Conservation (phyloP, 1,140 invertebrate genomes). For the Proales similis region DNA sequence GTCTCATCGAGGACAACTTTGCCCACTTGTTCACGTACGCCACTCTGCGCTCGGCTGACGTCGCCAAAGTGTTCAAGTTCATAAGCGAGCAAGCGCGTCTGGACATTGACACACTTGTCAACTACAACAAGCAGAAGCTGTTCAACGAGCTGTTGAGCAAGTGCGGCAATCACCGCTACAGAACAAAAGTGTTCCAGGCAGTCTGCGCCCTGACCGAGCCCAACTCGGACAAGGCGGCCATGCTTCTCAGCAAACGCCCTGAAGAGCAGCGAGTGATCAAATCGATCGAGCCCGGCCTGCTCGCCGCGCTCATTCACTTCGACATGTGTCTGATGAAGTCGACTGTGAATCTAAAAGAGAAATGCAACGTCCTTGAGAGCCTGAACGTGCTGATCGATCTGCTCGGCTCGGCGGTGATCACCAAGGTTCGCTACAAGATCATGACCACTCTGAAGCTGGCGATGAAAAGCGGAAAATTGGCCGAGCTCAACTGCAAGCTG, state of each 20-base stretch:
- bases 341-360: conserved; percentile 32
- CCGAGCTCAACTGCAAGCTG: conserved; percentile 29
- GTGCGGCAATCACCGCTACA: conserved; percentile 31
- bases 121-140: conserved; percentile 24
- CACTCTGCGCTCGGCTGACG: conserved; percentile 18
- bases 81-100: conserved; percentile 26
- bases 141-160: conserved; percentile 30
- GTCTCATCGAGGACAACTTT: conserved; percentile 36
- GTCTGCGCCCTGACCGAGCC: conserved; percentile 18
- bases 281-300: conserved; percentile 26
- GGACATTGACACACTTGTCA: conserved; percentile 33
- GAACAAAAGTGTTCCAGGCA: conserved; percentile 27
- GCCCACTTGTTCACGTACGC: conserved; percentile 25
- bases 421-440: conserved; percentile 23
- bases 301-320: conserved; percentile 26
- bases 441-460: conserved; percentile 30
- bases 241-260: conserved; percentile 1
- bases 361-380: conserved; percentile 33
- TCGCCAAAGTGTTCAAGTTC: conserved; percentile 28
- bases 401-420: conserved; percentile 10
- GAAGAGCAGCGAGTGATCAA: conserved; percentile 18
- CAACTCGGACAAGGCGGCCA: conserved; percentile 22
- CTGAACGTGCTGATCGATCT: conserved; percentile 23
- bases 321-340: conserved; percentile 37
- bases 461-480: conserved; percentile 30